Evolutionary conservation across 1,140 invertebrate species (phyloP).

Genomic region (Bombus impatiens): DNA sequence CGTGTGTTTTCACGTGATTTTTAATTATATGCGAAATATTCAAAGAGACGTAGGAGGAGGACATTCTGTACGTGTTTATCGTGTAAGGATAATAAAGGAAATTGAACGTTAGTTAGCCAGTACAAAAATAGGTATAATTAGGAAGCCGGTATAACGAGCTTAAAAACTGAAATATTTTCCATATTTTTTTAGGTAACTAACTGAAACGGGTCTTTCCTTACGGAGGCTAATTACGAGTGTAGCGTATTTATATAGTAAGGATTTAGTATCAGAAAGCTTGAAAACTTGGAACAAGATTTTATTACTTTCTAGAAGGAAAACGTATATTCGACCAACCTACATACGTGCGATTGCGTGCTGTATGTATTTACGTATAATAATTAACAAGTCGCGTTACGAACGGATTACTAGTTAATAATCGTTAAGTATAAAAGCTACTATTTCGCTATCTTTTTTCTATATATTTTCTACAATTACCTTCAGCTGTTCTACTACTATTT

Average conservation of each 20-base stretch:
- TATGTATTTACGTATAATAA: too few relatives aligned
- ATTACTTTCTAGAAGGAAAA: neutral
- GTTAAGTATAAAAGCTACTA: too few relatives aligned
- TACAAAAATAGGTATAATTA: neutral
- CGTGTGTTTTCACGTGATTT: neutral
- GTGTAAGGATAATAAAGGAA: neutral
- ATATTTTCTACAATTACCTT: too few relatives aligned
- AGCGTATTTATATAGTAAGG: too few relatives aligned
- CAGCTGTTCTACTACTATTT: too few relatives aligned
- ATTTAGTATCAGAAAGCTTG: neutral
- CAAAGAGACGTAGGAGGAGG: neutral
- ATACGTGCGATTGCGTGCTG: too few relatives aligned
- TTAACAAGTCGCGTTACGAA: too few relatives aligned
- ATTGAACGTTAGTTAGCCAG: neutral
- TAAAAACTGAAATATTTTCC: neutral
- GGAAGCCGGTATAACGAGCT: conserved; percentile 19
- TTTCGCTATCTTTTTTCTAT: too few relatives aligned
- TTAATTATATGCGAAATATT: neutral
- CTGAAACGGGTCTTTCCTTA: neutral
- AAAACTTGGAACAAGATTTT: neutral
- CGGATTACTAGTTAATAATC: too few relatives aligned
- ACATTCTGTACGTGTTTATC: neutral
- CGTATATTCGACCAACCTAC: neutral
- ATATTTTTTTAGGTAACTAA: neutral
- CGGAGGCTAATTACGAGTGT: neutral